Base-by-base conservation (phyloP, 2,888 invertebrate genomes). In the Tubulanus polymorphus region DNA sequence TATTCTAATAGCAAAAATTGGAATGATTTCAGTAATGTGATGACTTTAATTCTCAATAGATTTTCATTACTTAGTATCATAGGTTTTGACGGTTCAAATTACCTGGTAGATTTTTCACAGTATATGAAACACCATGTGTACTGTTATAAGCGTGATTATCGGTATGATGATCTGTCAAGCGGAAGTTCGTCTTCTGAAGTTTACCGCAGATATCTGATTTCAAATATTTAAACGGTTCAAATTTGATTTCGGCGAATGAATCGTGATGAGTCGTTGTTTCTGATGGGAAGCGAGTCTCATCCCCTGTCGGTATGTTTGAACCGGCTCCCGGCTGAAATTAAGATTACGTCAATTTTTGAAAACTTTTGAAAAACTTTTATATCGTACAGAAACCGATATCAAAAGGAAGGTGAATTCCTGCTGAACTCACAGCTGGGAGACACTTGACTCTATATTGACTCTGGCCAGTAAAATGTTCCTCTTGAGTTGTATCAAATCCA, bases 271-370 rank as follows among this genome's bases (percentile, higher is more conserved):
- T 69, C 10, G 73, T 71, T 37, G 62, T 63, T 46, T 63, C 59
- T 45, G 60, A 60, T 1, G 54, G 54, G 28, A 67, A 66, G 54
- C 73, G 73, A 25, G 61, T 65, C 2, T 62, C 61, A 56, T 75
- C 75, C 8, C 75, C 75, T 28, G 59, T 58, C 2, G 75, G 75
- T 12, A 75, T 68, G 56, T 68, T 74, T 26, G 71, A 66, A 45
- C 72, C 69, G 20, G 64, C 63, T n/a, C n/a, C n/a, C 3, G 73
- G 72, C 74, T 74, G 57, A 10, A 55, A 53, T 10, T 23, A 48
- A 48, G 25, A 41, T 20, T 18, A 46, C 2, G 15, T 45, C 15
- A 15, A 41, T 3, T 41, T 18, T 8, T 8, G 5, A 41, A 41
- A 15, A 23, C 15, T 3, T 41, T 15, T 8, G 41, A 5, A 41